Evolutionary conservation across 2,797 vertebrate genomes (phyloP).

Genomic region (Eutrigla gurnardus): DNA sequence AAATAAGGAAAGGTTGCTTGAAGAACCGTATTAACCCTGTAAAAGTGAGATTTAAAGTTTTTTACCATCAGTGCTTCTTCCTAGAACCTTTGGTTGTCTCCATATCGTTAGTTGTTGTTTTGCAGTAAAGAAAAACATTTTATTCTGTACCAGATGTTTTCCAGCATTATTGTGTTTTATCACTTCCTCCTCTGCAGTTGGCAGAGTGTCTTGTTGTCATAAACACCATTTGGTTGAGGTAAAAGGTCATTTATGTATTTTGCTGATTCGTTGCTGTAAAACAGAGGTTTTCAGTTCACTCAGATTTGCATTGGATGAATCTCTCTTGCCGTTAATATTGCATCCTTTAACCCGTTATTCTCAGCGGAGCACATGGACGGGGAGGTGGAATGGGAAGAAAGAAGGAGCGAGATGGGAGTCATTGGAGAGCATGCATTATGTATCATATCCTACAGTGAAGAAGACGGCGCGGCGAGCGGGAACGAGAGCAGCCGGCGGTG

Average conservation of each 20-base stretch:
- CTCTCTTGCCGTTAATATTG: constrained; percentile 34
- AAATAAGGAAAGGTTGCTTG: background rate
- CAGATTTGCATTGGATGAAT: constrained; percentile 13
- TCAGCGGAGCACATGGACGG: constrained; percentile 38
- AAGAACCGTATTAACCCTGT: background rate
- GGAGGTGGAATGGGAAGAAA: constrained; percentile 27
- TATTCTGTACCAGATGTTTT: background rate
- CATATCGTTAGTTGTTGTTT: background rate
- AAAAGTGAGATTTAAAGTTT: background rate
- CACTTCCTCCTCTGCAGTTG: constrained; percentile 8
- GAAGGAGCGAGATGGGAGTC: constrained; percentile 45
- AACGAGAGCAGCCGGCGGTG: constrained; percentile 53
- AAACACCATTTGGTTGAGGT: constrained; percentile 21
- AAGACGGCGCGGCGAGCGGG: constrained; percentile 60
- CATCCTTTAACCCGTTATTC: constrained; percentile 50
- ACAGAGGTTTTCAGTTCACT: background rate
- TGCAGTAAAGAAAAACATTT: background rate
- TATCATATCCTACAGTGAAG: constrained; percentile 71
- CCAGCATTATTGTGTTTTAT: constrained; percentile 1
- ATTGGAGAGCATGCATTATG: constrained; percentile 73
- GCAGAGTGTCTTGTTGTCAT: background rate
- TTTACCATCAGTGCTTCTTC: background rate
- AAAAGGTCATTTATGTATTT: constrained; percentile 14
- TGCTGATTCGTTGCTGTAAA: background rate
- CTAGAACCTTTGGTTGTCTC: background rate